Evolutionary conservation across 2,113 vertebrate species (phyloP).

Genomic region (Leptodactylus fuscus): DNA sequence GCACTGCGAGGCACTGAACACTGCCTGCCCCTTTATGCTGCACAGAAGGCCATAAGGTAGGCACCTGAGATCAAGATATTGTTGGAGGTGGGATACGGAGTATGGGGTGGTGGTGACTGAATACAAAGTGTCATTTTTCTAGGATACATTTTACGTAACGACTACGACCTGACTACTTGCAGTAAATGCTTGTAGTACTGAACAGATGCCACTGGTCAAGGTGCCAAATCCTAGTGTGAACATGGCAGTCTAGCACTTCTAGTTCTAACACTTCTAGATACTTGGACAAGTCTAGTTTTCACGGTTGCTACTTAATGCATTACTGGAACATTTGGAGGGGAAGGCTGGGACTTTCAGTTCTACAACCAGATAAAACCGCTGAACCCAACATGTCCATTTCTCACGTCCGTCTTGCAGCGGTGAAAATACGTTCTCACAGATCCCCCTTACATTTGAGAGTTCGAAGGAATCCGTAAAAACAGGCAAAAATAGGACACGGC

Average conservation of each 20-base stretch:
- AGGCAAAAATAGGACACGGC: too few relatives aligned
- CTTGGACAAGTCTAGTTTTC: too few relatives aligned
- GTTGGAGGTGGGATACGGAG: neutral
- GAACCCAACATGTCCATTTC: too few relatives aligned
- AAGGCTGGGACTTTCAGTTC: too few relatives aligned
- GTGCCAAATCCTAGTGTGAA: neutral
- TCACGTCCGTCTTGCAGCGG: too few relatives aligned
- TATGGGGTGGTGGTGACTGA: too few relatives aligned
- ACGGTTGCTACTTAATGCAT: too few relatives aligned
- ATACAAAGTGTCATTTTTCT: neutral
- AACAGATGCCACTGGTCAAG: neutral
- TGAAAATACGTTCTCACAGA: too few relatives aligned
- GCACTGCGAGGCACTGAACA: neutral
- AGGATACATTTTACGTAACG: neutral
- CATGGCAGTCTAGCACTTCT: neutral
- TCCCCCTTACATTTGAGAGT: too few relatives aligned
- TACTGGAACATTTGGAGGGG: too few relatives aligned
- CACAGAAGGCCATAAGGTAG: neutral
- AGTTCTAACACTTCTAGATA: neutral
- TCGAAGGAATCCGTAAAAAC: too few relatives aligned
- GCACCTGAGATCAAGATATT: neutral
- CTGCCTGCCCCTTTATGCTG: neutral
- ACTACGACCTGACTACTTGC: neutral
- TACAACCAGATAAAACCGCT: too few relatives aligned
- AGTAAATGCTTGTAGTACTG: neutral